Percentiles rank a stretch among this genome's conserved stretches.
phyloP scores from a whole-genome alignment of 1,140 invertebrate species.

The Goniozus legneri region DNA sequence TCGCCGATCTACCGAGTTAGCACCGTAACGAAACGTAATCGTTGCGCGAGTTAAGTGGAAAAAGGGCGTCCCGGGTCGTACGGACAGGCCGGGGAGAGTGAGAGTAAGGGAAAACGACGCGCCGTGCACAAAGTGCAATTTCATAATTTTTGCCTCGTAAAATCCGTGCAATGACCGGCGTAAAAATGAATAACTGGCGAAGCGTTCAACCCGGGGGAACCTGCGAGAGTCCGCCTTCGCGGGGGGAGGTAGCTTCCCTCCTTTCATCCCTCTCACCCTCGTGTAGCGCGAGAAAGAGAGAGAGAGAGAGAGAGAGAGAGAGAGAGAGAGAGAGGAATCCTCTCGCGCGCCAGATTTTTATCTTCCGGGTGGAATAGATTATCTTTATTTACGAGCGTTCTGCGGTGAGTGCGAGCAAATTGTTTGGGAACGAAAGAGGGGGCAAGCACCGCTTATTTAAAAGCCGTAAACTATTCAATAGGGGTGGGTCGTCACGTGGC shows the following conservation, averaged over 20 bases:
- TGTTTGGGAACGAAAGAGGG: too few species aligned
- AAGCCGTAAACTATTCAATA: conserved; percentile 53
- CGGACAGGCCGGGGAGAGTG: neutral
- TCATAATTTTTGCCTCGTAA: conserved; percentile 54
- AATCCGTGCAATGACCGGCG: conserved; percentile 49
- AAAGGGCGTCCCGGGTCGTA: neutral
- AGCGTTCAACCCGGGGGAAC: conserved; percentile 39
- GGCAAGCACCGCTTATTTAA: conserved; percentile 51
- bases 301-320: too few species aligned
- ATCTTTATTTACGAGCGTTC: conserved; percentile 56
- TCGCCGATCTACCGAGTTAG: too few species aligned
- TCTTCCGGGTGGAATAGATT: conserved; percentile 56
- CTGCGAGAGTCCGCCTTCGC: conserved; percentile 16
- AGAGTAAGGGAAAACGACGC: neutral
- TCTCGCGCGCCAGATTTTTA: conserved; percentile 49
- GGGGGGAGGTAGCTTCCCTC: conserved; percentile 12
- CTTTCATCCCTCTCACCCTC: neutral
- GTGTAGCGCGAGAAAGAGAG: too few species aligned
- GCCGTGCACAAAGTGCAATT: conserved; percentile 46
- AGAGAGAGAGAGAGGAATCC: too few species aligned
- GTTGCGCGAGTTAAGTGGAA: too few species aligned
- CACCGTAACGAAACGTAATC: too few species aligned
- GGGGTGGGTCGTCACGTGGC: too few species aligned
- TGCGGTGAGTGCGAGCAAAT: conserved; percentile 50
- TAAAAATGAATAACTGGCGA: conserved; percentile 51